Evolutionary conservation across 2,797 vertebrate genomes (phyloP), one percentile per base, ranked within the genome.

Genomic region (Pipistrellus pygmaeus): DNA sequence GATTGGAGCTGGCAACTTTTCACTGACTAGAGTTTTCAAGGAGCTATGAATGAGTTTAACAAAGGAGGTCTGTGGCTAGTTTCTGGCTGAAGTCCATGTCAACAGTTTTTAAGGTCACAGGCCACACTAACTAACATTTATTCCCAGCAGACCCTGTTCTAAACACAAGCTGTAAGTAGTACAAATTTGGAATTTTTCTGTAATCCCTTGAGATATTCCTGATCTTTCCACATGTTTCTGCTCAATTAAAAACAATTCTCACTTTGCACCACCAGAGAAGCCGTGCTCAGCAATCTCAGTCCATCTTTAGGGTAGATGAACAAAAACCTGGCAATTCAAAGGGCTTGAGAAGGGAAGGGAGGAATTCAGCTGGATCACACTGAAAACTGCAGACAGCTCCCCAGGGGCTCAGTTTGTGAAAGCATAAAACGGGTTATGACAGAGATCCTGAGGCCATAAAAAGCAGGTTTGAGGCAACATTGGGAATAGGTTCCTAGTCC

Each of bases 111-210:
- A 96, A 98, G 99, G 99, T 99, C 99, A 99, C 98, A 99, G 99
- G 99, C 99, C 99, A 99, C 99, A 99, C 99, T 99, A 99, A 99
- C 99, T 99, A 98, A 99, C 99, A 99, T 99, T 99, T 99, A 99
- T 99, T 99, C 99, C 99, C 99, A 99, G 99, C 98, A 99, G 99
- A 99, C 99, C 98, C 97, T 97, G 99, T 99, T 99, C 99, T 98
- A 99, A 99, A 99, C 99, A 99, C 99, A 99, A 98, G 98, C 99
- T 99, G 99, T 99, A 98, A 99, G 99, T 99, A 99, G 98, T 98
- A 99, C 99, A 98, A 99, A 99, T 99, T 99, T 99, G 98, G 98
- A 99, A 99, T 99, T 99, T 99, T 99, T 98, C 98, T 98, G 98
- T 99, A 99, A 99, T 99, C 99, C 99, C 99, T 98, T 97, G 98